Percentiles rank a stretch among this genome's conserved stretches.
These are phyloP conservation scores for Anabacerthia variegaticeps DNA, from an alignment of 2,797 vertebrate species.

Conservation along the genomic window DNA sequence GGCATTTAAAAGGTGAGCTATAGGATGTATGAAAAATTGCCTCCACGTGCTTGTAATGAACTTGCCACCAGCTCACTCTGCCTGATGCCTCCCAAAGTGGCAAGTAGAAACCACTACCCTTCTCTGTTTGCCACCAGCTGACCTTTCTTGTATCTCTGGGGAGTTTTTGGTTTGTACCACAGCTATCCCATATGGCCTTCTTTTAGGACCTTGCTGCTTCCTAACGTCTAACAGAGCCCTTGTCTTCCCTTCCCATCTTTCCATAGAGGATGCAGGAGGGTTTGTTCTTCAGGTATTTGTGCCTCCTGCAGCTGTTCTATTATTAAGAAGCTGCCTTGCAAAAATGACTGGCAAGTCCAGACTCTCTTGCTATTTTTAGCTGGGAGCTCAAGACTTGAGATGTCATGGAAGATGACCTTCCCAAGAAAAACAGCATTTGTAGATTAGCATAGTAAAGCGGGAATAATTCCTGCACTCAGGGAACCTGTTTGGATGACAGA, in stretches of 20 bases:
- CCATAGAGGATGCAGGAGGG: background rate
- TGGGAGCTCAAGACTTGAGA: background rate
- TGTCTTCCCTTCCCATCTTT: background rate
- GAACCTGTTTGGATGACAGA: background rate
- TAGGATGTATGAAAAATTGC: background rate
- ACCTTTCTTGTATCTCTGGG: background rate
- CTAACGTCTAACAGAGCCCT: background rate
- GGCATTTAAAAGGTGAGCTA: background rate
- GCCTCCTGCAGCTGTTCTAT: background rate
- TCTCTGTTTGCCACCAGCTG: background rate
- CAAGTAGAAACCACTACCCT: background rate
- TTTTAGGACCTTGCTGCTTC: background rate
- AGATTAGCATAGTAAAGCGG: background rate
- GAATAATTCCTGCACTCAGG: background rate
- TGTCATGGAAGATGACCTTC: background rate
- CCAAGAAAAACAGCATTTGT: background rate
- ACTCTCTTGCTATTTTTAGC: background rate
- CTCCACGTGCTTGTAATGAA: background rate
- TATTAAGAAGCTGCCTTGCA: background rate
- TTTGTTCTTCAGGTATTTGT: background rate
- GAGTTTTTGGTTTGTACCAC: background rate
- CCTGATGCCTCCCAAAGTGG: background rate
- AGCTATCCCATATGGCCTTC: background rate
- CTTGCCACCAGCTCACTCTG: background rate
- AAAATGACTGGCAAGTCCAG: background rate